Base-by-base conservation (phyloP, 2,888 invertebrate species). In the Synergus gifuensis region DNA sequence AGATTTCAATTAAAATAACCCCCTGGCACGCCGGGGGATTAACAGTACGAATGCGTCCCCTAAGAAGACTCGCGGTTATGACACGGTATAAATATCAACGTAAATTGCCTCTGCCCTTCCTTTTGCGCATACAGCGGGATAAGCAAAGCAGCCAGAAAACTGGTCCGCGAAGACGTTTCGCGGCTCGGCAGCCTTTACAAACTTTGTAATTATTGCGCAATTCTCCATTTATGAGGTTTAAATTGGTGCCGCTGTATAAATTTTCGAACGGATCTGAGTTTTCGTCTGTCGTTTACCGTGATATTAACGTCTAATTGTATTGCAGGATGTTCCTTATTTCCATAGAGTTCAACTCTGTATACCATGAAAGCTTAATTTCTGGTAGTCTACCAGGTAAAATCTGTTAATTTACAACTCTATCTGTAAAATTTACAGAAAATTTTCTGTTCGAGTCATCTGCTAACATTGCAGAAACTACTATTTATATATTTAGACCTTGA, bases 21-120 rank as follows among this genome's bases (percentile, higher is more conserved):
- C 83, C 84, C 83, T 80, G 80, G 82, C 82, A 82, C 60, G 87
- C 86, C 85, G 83, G 86, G 83, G 91, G 92, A 92, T 92, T 91
- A 92, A 90, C 89, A 88, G 88, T 90, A 91, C 90, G 91, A 92
- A 92, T 92, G 91, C 91, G 88, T 83, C 82, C 84, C 84, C 83
- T 84, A 86, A 88, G 87, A 87, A 88, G 86, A 87, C 88, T 84
- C 88, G 90, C 88, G 90, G 91, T 92, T 92, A 92, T 92, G 92
- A 92, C 92, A 88, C 88, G 89, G 92, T 92, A 92, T 92, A 92
- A 92, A 92, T 92, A 92, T 91, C 92, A 91, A 91, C 91, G 91
- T 92, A 92, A 92, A 92, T 92, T 91, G 90, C 88, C 88, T 85
- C 81, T 81, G 80, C 40, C 40, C 42, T 60, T 54, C 73, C 16